These are phyloP conservation scores for Galerucella pusilla DNA, from an alignment of 2,888 invertebrate genomes.

Conservation along the genomic window DNA sequence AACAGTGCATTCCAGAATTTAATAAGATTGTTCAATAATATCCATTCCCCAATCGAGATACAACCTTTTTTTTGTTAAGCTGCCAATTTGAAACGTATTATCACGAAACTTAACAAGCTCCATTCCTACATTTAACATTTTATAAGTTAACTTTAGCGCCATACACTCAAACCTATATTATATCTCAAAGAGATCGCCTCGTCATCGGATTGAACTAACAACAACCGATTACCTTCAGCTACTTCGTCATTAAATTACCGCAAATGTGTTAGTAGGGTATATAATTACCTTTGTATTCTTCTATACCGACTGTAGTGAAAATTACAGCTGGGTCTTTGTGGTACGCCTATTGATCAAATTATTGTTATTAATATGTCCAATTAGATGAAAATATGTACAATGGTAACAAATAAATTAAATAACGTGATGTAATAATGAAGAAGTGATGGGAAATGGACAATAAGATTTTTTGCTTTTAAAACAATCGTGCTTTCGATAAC, in stretches of 20 bases:
- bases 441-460: too few species aligned
- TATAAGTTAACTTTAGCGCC: constrained; percentile 25
- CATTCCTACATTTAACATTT: background rate
- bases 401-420: constrained; percentile 11
- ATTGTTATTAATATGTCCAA: constrained; percentile 23
- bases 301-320: constrained; percentile 23
- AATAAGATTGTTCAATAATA: background rate
- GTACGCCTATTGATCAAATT: constrained; percentile 18
- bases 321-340: constrained; percentile 15
- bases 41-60: background rate
- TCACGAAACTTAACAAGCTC: constrained; percentile 14
- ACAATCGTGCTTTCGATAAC: too few species aligned
- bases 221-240: constrained; percentile 31
- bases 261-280: constrained; percentile 36
- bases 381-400: constrained; percentile 9
- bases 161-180: background rate
- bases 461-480: too few species aligned
- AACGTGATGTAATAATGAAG: background rate
- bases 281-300: constrained; percentile 35
- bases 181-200: constrained; percentile 37
- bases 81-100: constrained; percentile 3
- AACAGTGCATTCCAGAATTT: background rate
- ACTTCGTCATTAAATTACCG: constrained; percentile 38
- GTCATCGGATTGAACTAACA: constrained; percentile 46
- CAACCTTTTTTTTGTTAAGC: background rate